Conservation (phyloP, 1,140 invertebrate genomes). For the Zophobas morio region DNA sequence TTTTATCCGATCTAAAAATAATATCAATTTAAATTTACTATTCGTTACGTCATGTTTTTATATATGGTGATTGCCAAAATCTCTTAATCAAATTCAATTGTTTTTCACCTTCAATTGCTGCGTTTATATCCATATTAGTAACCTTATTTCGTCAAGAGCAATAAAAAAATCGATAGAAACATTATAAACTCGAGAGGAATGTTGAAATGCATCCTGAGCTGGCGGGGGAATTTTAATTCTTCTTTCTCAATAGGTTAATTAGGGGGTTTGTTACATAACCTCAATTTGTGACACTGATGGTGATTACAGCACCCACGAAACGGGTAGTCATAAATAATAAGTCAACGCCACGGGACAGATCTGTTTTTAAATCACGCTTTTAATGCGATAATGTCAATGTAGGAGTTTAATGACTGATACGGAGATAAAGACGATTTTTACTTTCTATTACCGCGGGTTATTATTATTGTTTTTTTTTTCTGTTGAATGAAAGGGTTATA, state of each 20-base stretch:
- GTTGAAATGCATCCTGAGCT: too few species aligned
- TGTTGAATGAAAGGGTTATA: neutral
- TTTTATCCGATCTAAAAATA: neutral
- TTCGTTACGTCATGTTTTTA: too few species aligned
- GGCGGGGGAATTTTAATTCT: too few species aligned
- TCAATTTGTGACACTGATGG: neutral
- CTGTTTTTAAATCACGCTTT: neutral
- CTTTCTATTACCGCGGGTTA: neutral
- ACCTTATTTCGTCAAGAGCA: too few species aligned
- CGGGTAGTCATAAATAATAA: neutral
- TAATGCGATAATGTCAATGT: constrained; percentile 9
- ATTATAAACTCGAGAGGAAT: too few species aligned
- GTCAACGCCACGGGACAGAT: neutral
- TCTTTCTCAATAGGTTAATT: too few species aligned
- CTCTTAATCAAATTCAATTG: too few species aligned
- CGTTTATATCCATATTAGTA: too few species aligned
- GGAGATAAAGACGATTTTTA: constrained; percentile 1
- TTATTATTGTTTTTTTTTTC: neutral
- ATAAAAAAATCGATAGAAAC: too few species aligned
- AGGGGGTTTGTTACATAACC: neutral
- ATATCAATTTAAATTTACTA: too few species aligned
- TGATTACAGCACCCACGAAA: neutral
- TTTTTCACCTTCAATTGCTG: too few species aligned
- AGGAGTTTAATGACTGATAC: constrained; percentile 5
- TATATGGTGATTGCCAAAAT: too few species aligned